A percentile compares a stretch with the other conserved stretches of the same genome.
These are phyloP conservation scores for Centruroides vittatus DNA, from an alignment of 1,140 invertebrate species.

Conservation along the genomic window DNA sequence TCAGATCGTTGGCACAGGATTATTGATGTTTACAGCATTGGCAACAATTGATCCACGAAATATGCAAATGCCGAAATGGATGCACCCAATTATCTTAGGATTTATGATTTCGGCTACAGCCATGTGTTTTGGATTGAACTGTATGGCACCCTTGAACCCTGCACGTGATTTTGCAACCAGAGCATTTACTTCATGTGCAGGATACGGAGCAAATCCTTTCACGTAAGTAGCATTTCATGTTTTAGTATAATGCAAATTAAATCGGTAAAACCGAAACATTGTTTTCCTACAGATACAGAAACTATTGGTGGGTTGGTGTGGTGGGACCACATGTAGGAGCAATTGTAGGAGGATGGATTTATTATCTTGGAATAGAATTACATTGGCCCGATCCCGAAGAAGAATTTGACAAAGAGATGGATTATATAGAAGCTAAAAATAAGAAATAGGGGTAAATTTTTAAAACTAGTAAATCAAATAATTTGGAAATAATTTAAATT, in stretches of 20 bases:
- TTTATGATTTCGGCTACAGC: conserved; percentile 13
- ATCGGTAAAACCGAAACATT: too few relatives aligned
- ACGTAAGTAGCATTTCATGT: neutral
- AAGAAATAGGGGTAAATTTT: too few relatives aligned
- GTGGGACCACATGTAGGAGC: conserved; percentile 13
- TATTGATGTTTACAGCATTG: conserved; percentile 36
- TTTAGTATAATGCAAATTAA: too few relatives aligned
- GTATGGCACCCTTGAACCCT: conserved; percentile 46
- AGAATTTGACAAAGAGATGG: neutral
- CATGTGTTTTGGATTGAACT: conserved; percentile 36
- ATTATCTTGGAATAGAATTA: conserved; percentile 13
- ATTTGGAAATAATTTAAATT: too few relatives aligned
- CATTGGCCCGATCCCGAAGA: conserved; percentile 6
- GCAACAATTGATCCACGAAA: conserved; percentile 39
- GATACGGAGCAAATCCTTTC: conserved; percentile 32
- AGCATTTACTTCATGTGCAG: conserved; percentile 37
- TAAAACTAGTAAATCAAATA: too few relatives aligned
- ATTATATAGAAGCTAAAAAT: too few relatives aligned
- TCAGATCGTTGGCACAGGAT: conserved; percentile 42
- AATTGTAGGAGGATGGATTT: conserved; percentile 15
- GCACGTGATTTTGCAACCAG: conserved; percentile 44
- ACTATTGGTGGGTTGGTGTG: conserved; percentile 13
- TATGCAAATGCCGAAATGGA: conserved; percentile 30
- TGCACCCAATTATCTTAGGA: conserved; percentile 37
- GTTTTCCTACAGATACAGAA: neutral